Evolutionary conservation across 2,113 vertebrate species (phyloP).

Genomic region (Callopanchax toddi): DNA sequence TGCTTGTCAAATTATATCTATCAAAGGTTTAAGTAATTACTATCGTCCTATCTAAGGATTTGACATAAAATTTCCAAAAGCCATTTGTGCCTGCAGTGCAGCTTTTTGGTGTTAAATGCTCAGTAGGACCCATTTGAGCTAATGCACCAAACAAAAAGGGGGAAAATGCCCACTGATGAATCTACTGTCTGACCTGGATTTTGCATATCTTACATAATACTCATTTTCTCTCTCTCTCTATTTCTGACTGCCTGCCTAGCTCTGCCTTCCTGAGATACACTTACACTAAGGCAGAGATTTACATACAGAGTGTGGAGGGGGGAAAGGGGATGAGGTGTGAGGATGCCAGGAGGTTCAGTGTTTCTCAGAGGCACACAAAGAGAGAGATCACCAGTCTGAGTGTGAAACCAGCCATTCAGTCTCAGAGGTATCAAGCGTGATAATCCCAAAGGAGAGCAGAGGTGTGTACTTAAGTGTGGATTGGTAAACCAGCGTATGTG

Average conservation of each 20-base stretch:
- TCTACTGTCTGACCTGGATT: constrained; percentile 64
- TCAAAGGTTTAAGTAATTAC: neutral
- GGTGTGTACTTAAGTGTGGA: constrained; percentile 28
- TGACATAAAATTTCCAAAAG: neutral
- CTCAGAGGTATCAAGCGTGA: constrained; percentile 65
- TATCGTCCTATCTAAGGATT: neutral
- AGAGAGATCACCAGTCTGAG: constrained; percentile 66
- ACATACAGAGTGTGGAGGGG: constrained; percentile 43
- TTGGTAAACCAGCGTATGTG: constrained; percentile 16
- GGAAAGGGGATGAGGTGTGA: constrained; percentile 31
- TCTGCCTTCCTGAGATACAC: constrained; percentile 38
- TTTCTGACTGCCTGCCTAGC: constrained; percentile 29
- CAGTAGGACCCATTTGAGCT: constrained; percentile 3
- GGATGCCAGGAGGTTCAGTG: constrained; percentile 38
- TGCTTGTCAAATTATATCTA: neutral
- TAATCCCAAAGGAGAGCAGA: constrained; percentile 58
- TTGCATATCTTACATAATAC: constrained; percentile 61
- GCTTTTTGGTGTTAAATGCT: constrained; percentile 17
- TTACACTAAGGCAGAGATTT: constrained; percentile 53
- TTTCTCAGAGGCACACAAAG: constrained; percentile 60
- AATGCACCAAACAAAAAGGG: constrained; percentile 10
- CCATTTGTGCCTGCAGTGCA: neutral
- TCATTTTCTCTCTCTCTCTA: constrained; percentile 39
- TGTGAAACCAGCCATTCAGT: constrained; percentile 69
- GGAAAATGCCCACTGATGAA: constrained; percentile 47